These are phyloP conservation scores for Strigops habroptila DNA, from an alignment of 2,113 vertebrate species.

Conservation along the genomic window DNA sequence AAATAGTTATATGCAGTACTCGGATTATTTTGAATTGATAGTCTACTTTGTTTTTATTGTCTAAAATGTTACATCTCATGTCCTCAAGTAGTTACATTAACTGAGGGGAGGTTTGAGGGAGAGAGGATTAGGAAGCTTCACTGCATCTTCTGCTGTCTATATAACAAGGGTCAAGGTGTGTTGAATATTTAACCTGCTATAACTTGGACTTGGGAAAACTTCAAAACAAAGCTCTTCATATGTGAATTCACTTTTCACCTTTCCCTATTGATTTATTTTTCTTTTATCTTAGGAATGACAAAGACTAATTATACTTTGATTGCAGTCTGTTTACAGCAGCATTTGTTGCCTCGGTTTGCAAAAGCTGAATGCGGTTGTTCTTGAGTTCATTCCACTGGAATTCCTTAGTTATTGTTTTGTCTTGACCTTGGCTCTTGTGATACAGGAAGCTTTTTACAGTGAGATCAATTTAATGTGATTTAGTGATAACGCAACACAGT, in stretches of 20 bases:
- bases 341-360: neutral
- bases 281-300: neutral
- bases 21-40: neutral
- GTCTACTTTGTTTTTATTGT: neutral
- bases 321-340: neutral
- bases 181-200: neutral
- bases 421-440: slow-evolving; percentile 17
- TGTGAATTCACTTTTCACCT: neutral
- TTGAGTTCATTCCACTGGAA: neutral
- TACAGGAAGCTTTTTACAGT: neutral
- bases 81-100: neutral
- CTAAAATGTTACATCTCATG: neutral
- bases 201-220: neutral
- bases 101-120: neutral
- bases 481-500: neutral
- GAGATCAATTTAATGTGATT: slow-evolving; percentile 27
- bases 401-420: neutral
- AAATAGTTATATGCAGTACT: neutral
- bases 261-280: neutral
- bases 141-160: neutral
- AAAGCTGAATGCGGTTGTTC: neutral
- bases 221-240: neutral
- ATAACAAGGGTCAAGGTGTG: neutral
- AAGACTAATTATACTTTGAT: neutral
- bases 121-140: neutral